These are phyloP conservation scores for Laticauda laticaudata DNA, from an alignment of 2,113 vertebrate genomes.

Conservation along the genomic window DNA sequence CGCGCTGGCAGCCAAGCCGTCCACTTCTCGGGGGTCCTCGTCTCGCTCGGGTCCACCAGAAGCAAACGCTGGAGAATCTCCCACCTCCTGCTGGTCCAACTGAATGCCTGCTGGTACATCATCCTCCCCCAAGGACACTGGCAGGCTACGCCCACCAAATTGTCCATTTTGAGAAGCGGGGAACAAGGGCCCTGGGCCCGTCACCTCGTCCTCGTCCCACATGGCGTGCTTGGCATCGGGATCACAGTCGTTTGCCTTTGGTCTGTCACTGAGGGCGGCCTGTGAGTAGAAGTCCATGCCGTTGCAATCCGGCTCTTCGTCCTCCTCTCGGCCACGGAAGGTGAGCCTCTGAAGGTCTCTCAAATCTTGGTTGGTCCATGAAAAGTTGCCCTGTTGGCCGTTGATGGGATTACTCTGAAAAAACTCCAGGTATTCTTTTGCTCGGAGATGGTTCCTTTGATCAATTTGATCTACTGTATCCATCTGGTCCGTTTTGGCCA, in stretches of 20 bases:
- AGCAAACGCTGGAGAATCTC: slow-evolving; percentile 67
- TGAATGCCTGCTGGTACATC: slow-evolving; percentile 68
- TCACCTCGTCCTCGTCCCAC: slow-evolving; percentile 65
- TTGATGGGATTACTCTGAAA: slow-evolving; percentile 89
- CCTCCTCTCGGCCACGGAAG: slow-evolving; percentile 79
- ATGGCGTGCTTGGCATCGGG: slow-evolving; percentile 67
- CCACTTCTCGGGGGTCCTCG: slow-evolving; percentile 72
- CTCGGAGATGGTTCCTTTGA: slow-evolving; percentile 87
- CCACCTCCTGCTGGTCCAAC: slow-evolving; percentile 66
- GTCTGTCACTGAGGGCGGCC: slow-evolving; percentile 65
- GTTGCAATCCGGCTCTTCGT: slow-evolving; percentile 79
- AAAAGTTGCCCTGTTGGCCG: slow-evolving; percentile 70
- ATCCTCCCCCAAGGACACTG: slow-evolving; percentile 52
- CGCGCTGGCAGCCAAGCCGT: slow-evolving; percentile 83
- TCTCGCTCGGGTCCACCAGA: slow-evolving; percentile 59
- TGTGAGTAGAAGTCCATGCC: slow-evolving; percentile 74
- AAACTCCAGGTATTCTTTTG: slow-evolving; percentile 96
- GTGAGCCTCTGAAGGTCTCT: slow-evolving; percentile 68
- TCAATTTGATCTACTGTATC: slow-evolving; percentile 77
- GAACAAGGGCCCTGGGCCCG: slow-evolving; percentile 68
- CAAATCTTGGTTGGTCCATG: slow-evolving; percentile 72
- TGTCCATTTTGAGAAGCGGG: slow-evolving; percentile 82
- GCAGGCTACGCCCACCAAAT: slow-evolving; percentile 72
- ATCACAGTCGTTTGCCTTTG: slow-evolving; percentile 68
- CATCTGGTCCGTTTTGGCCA: slow-evolving; percentile 75